Evolutionary conservation across 2,888 invertebrate species (phyloP).

Genomic region (Corbicula japonica): DNA sequence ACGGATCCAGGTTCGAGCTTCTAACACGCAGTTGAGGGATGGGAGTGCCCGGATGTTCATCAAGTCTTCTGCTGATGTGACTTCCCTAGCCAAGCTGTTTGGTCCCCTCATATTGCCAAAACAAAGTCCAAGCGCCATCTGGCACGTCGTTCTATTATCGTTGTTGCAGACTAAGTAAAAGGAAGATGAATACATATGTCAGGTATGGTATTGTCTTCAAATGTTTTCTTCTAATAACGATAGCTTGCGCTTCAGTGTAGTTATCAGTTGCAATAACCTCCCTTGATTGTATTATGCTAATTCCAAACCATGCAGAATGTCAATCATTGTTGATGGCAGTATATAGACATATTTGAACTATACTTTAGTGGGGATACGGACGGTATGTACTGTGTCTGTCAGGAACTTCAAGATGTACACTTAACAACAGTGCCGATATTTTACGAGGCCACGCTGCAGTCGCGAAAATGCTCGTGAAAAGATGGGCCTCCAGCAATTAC

Average conservation of each 20-base stretch:
- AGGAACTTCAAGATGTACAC: too few species aligned
- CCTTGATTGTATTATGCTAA: too few species aligned
- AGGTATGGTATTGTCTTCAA: background rate
- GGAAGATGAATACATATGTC: conserved; percentile 2
- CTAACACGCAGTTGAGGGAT: conserved; percentile 28
- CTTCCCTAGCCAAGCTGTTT: background rate
- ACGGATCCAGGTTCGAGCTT: conserved; percentile 26
- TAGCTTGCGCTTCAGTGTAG: background rate
- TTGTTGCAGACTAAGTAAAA: background rate
- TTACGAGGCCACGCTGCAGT: too few species aligned
- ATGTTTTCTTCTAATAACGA: background rate
- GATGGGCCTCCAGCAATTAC: too few species aligned
- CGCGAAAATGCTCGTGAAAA: too few species aligned
- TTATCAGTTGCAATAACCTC: too few species aligned
- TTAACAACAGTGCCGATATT: too few species aligned
- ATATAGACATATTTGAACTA: too few species aligned
- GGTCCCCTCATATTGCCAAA: background rate
- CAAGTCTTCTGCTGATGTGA: background rate
- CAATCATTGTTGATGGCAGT: too few species aligned
- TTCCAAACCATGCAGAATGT: too few species aligned
- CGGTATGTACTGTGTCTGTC: too few species aligned
- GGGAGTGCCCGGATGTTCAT: conserved; percentile 28
- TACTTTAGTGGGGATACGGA: too few species aligned
- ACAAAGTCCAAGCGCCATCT: conserved; percentile 16
- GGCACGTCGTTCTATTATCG: background rate